These are phyloP conservation scores for Formicarius rufipectus DNA, from an alignment of 2,113 vertebrate species.

Conservation along the genomic window DNA sequence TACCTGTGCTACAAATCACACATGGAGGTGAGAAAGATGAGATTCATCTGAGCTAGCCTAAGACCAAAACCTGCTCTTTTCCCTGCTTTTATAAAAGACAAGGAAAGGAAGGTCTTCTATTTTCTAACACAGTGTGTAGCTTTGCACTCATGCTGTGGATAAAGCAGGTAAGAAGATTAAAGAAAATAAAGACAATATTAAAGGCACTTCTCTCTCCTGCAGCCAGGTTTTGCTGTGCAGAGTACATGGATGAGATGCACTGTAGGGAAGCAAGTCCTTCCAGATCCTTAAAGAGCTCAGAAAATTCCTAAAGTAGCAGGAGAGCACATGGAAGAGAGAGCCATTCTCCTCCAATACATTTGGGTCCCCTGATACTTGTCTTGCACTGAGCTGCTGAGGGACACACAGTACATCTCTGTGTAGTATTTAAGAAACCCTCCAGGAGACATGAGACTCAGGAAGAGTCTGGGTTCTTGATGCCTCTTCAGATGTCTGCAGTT, in stretches of 20 bases:
- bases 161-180: background rate
- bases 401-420: background rate
- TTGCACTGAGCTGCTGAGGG: background rate
- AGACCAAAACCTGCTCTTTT: background rate
- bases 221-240: background rate
- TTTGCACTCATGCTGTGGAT: background rate
- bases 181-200: background rate
- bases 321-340: background rate
- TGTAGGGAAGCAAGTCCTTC: background rate
- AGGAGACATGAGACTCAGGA: rapidly evolving
- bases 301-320: background rate
- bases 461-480: background rate
- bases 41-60: background rate
- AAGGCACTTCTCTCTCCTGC: background rate
- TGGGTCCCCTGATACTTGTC: background rate
- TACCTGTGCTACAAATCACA: background rate
- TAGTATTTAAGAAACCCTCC: background rate
- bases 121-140: background rate
- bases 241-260: background rate
- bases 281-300: background rate
- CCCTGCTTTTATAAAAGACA: background rate
- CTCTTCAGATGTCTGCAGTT: background rate
- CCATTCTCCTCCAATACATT: background rate
- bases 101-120: background rate
- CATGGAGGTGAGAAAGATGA: background rate